phyloP scores from a whole-genome alignment of 2,113 vertebrate genomes.

The Mormyrus lacerda region DNA sequence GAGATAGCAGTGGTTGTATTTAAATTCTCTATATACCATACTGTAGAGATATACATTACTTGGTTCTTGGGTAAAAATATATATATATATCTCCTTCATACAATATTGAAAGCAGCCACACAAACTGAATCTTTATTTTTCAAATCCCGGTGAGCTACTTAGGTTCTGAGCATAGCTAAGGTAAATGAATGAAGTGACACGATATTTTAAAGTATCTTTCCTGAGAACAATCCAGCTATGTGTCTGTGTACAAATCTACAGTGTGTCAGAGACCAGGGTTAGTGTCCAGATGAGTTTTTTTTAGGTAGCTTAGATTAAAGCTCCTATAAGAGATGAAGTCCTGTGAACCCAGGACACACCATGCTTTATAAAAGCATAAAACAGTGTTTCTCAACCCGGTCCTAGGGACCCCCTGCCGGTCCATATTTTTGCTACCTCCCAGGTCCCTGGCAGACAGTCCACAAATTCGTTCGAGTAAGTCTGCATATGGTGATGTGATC shows the following conservation, averaged over 20 bases:
- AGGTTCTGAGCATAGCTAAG: background rate
- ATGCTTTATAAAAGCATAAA: background rate
- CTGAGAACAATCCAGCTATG: background rate
- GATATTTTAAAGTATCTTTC: background rate
- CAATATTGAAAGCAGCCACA: background rate
- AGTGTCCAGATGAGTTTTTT: background rate
- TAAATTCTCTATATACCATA: background rate
- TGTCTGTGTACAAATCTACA: background rate
- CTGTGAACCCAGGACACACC: background rate
- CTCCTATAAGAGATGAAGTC: background rate
- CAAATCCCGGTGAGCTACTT: background rate
- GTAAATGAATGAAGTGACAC: background rate
- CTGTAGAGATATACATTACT: background rate
- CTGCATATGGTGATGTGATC: background rate
- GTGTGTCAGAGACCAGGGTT: background rate
- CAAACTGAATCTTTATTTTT: background rate
- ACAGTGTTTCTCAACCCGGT: background rate
- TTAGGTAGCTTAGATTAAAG: background rate
- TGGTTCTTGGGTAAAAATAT: background rate
- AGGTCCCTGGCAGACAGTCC: background rate
- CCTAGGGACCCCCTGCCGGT: background rate
- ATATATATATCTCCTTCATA: background rate
- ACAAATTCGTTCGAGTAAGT: background rate
- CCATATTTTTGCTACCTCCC: background rate
- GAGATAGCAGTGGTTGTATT: background rate